Conservation (phyloP, 1,140 invertebrate genomes). For the Branchinecta lynchi region DNA sequence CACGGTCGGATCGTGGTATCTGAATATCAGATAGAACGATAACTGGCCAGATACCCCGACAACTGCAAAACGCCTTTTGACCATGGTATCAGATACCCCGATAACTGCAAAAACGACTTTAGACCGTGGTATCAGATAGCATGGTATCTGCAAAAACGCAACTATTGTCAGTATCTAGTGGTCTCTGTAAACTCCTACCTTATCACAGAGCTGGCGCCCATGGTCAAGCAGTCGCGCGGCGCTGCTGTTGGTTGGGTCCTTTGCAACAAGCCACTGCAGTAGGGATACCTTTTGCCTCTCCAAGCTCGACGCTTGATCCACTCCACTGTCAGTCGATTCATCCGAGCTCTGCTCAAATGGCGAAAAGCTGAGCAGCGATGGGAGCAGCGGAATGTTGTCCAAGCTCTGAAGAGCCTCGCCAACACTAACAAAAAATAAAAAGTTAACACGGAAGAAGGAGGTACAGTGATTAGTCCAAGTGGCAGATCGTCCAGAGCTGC, state of each 20-base stretch:
- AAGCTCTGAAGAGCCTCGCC: neutral
- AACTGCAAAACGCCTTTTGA: too few relatives aligned
- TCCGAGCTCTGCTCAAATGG: neutral
- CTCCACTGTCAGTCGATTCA: neutral
- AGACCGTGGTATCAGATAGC: too few relatives aligned
- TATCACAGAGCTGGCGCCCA: neutral
- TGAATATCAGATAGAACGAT: too few relatives aligned
- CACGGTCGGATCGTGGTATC: too few relatives aligned
- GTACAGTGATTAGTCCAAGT: too few relatives aligned
- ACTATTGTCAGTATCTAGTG: too few relatives aligned
- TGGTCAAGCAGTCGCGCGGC: neutral
- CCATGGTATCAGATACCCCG: too few relatives aligned
- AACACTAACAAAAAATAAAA: neutral
- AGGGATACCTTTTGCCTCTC: constrained; percentile 3
- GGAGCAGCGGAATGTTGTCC: neutral
- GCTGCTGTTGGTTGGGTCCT: neutral
- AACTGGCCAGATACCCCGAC: too few relatives aligned
- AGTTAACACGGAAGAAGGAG: too few relatives aligned
- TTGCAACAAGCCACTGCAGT: neutral
- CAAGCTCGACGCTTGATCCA: neutral
- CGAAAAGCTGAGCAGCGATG: neutral
- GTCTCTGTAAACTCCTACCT: neutral
- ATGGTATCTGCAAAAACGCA: too few relatives aligned
- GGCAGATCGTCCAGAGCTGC: too few relatives aligned
- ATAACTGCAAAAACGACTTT: too few relatives aligned